These are phyloP conservation scores for Dreissena polymorpha DNA, from an alignment of 1,140 invertebrate species.

Conservation along the genomic window DNA sequence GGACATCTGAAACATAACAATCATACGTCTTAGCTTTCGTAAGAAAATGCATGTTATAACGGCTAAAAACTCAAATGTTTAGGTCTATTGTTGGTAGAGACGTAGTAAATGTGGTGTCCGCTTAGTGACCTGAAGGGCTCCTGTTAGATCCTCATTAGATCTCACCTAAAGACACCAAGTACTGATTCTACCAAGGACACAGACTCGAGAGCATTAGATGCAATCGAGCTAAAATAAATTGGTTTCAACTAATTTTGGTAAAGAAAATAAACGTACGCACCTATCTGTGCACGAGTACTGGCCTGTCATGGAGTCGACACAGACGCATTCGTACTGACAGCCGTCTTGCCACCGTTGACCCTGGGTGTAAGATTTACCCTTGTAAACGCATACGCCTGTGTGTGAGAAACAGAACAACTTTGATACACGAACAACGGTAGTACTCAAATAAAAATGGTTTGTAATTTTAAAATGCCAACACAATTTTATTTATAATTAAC, in stretches of 20 bases:
- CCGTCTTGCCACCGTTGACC: conserved; percentile 73
- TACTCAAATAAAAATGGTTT: too few relatives aligned
- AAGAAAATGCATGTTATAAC: background rate
- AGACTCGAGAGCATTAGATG: too few relatives aligned
- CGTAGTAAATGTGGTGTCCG: too few relatives aligned
- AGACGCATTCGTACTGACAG: conserved; percentile 68
- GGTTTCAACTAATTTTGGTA: background rate
- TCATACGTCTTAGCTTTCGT: background rate
- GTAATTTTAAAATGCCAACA: too few relatives aligned
- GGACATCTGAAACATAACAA: conserved; percentile 58
- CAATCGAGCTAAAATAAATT: too few relatives aligned
- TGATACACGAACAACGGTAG: too few relatives aligned
- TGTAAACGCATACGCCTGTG: conserved; percentile 70
- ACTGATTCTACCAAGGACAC: too few relatives aligned
- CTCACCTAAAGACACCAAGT: too few relatives aligned
- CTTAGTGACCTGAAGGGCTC: too few relatives aligned
- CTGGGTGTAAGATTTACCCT: conserved; percentile 64
- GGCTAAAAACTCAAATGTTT: background rate
- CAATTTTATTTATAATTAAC: too few relatives aligned
- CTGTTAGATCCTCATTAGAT: conserved; percentile 4
- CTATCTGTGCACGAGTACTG: conserved; percentile 64
- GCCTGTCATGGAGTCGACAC: conserved; percentile 64
- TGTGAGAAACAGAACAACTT: too few relatives aligned
- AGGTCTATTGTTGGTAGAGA: background rate
- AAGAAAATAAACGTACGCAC: conserved; percentile 50